A percentile compares a stretch with the other conserved stretches of the same genome.
Conservation (phyloP, 2,113 vertebrate species). For the Atrichornis clamosus region DNA sequence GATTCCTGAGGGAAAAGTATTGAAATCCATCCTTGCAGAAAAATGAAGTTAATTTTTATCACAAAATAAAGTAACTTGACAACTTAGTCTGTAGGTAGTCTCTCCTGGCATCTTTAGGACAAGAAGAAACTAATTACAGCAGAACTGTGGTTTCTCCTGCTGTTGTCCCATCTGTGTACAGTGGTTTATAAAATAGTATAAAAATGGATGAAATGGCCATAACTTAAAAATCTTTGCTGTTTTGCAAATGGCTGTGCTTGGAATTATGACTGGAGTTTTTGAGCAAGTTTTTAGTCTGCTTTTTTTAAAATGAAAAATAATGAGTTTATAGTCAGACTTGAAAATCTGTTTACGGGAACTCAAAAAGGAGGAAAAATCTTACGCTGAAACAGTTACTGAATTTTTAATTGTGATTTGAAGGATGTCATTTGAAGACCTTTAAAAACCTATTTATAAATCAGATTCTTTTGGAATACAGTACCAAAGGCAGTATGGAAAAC, state of each 20-base stretch:
- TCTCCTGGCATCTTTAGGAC: not conserved
- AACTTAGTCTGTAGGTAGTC: too few relatives aligned
- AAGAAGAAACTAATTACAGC: not conserved
- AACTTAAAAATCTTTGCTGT: not conserved
- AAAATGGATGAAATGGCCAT: not conserved
- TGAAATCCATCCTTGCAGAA: not conserved
- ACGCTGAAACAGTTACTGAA: not conserved
- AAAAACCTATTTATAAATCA: not conserved
- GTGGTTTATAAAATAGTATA: not conserved
- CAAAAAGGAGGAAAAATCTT: not conserved
- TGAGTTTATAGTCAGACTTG: not conserved
- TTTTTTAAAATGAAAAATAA: not conserved
- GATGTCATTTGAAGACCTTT: not conserved
- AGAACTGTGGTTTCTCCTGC: not conserved
- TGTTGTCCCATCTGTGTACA: not conserved
- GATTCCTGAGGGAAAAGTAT: not conserved
- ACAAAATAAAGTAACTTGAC: not conserved
- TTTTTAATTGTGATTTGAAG: not conserved
- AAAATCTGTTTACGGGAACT: not conserved
- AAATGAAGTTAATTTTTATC: slow-evolving; percentile 12
- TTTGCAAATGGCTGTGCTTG: not conserved
- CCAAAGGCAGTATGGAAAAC: not conserved
- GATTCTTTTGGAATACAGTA: not conserved
- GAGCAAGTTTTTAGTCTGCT: not conserved
- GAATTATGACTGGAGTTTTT: not conserved